Evolutionary conservation across 2,113 vertebrate species (phyloP).

Genomic region (Elanus axillaris): DNA sequence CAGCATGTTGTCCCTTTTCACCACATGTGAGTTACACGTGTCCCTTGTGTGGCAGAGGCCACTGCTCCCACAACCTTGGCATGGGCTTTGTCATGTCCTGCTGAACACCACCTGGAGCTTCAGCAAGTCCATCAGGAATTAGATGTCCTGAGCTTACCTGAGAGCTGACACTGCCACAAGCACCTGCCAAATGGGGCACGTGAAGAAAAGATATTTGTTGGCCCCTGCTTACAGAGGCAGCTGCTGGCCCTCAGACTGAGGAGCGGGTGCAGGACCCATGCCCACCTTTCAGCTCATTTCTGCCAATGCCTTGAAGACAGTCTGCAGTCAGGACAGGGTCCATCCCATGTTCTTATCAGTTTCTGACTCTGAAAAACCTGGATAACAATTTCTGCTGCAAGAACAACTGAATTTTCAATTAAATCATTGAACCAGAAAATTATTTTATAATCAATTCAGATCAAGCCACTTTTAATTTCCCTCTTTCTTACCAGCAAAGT

Average conservation of each 20-base stretch:
- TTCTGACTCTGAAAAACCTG: background rate
- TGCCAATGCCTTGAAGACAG: background rate
- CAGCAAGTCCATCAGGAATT: background rate
- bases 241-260: background rate
- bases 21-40: rapidly evolving
- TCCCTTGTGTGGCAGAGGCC: rapidly evolving
- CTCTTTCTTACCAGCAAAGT: background rate
- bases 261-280: rapidly evolving
- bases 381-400: background rate
- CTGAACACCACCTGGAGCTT: background rate
- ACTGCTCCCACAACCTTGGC: background rate
- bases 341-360: rapidly evolving
- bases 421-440: background rate
- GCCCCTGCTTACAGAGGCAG: background rate
- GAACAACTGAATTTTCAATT: background rate
- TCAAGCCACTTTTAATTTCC: background rate
- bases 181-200: background rate
- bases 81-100: background rate
- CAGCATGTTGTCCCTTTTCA: background rate
- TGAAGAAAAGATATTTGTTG: background rate
- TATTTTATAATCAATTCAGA: background rate
- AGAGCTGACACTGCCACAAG: background rate
- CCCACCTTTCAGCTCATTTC: background rate
- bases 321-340: background rate
- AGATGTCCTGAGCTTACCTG: background rate